Conservation (phyloP, 1,140 invertebrate genomes). For the Leptinotarsa lineolata region DNA sequence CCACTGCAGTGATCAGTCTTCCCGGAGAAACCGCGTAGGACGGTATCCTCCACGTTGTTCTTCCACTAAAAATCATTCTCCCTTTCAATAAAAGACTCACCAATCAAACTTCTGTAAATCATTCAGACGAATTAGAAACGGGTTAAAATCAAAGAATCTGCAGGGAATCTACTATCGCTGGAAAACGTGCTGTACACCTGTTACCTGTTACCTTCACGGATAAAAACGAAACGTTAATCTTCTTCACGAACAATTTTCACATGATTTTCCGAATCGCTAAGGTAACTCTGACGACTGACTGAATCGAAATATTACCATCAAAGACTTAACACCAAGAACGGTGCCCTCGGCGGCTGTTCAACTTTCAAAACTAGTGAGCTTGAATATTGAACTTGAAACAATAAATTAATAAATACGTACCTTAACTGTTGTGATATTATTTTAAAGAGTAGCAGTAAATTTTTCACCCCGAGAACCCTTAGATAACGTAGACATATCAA, state of each 20-base stretch:
- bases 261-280: background rate
- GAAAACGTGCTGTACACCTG: background rate
- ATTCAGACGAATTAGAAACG: background rate
- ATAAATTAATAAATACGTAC: slow-evolving; percentile 31
- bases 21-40: slow-evolving; percentile 40
- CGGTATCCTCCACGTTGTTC: slow-evolving; percentile 33
- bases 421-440: slow-evolving; percentile 41
- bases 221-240: background rate
- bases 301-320: background rate
- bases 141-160: background rate
- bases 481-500: slow-evolving; percentile 30
- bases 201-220: background rate
- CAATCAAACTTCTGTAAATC: background rate
- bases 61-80: slow-evolving; percentile 26
- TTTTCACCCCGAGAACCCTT: slow-evolving; percentile 20
- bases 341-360: background rate
- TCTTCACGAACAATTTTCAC: background rate
- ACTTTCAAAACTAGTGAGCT: slow-evolving; percentile 7
- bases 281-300: background rate
- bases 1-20: slow-evolving; percentile 44
- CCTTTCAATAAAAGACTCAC: background rate
- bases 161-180: background rate
- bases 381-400: background rate
- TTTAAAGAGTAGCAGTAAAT: slow-evolving; percentile 23
- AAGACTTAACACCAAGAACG: background rate